Base-by-base conservation (phyloP, 92 coral and sea anemone species). In the Zoanthus gigantus region DNA sequence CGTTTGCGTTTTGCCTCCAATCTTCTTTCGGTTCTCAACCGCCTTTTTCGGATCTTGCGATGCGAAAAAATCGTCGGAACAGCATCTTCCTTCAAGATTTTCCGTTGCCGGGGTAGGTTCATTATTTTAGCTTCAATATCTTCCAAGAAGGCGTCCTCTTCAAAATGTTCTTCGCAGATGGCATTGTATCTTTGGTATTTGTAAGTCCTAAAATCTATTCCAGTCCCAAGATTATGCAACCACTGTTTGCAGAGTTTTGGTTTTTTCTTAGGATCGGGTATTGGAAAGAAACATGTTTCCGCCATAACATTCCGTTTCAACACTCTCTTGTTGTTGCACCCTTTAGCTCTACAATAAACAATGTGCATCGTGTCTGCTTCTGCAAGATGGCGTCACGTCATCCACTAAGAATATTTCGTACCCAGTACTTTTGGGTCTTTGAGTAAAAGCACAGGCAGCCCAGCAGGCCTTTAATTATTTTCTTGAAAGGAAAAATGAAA, bases 131-230 rank as follows among this genome's bases (percentile, higher is more conserved):
- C 84, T 79, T 53, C 72, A 23, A 79, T 63, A 46, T 79, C 44
- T 42, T 79, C 84, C 5, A 60, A 54, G 61, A 79, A 79, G 18
- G 54, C 63, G 31, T 79, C 72, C 11, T 79, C 74, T 16, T 79
- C 84, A 79, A 79, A 79, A 32, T 79, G 84, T 8, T 79, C 84
- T 18, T 79, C 84, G 32, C 84, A 79, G 42, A 79, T 61, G 9
- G 72, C 17, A 7, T 79, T 42, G 58, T 44, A 23, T 8, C 37
- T 5, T 9, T 12, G 72, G 37, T 42, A 79, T 23, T 79, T 61
- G 18, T n/a, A 79, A 42, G 74, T 79, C 44, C 42, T 61, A 16
- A 79, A 44, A 68, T 79, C 84, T 23, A 79, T 4, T 28, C 84
- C 84, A 3, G 84, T 79, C 13, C 84, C 84, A 6, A 79, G 84